Base-by-base conservation (phyloP, 1,140 invertebrate genomes). In the Maniola jurtina region DNA sequence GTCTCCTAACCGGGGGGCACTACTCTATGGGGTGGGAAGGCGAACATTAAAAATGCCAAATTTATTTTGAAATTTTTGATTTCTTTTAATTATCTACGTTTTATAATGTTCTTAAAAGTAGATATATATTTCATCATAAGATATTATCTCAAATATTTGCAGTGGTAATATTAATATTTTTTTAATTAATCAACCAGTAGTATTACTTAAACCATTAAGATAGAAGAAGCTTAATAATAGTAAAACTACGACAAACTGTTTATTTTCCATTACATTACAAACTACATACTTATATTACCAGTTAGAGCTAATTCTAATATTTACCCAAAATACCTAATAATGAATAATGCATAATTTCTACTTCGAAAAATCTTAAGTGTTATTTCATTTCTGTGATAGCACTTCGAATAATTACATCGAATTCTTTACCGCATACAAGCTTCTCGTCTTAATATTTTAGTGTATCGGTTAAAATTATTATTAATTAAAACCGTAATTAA, bases 71-170 rank as follows among this genome's bases (percentile, higher is more conserved):
- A 86, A 83, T 86, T 91, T 92, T 89, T 89, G 88, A 91, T 88
- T 91, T 91, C 90, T 91, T 89, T 91, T 91, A 89, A 90, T 92
- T 92, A 91, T 91, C 91, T 92, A 92, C 90, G 89, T 86, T 91
- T 89, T 86, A 92, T 91, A 91, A 91, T 92, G 89, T 90, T 84
- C 89, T 91, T 91, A 91, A 55, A 86, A 90, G 89, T 92, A 92
- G 86, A 91, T 91, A 92, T 92, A 91, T 91, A 89, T 89, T 83
- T 86, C 84, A 89, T 91, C 89, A 91, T 90, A 91, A 90, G 88
- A 89, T 91, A 90, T 90, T 91, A 90, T 90, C 80, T 91, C 87
- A 90, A 91, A 89, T 92, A 92, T 92, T 91, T 92, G 89, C 91
- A 92, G 85, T 91, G 86, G 91, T 92, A 91, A 90, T 92, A 92